These are phyloP conservation scores for Leucophenga maculata DNA, from an alignment of 2,888 invertebrate genomes.

Conservation along the genomic window DNA sequence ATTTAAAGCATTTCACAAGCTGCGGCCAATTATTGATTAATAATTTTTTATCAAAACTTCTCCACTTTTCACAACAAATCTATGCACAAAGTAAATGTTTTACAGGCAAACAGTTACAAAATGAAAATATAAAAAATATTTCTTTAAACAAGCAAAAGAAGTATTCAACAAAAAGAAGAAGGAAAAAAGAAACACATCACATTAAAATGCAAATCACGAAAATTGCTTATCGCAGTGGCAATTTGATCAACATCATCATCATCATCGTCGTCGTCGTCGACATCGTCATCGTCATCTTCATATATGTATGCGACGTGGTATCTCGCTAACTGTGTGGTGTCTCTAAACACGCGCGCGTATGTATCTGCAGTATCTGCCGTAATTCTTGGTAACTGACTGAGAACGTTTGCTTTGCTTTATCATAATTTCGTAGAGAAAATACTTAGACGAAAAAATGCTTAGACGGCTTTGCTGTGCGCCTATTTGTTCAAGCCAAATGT, in stretches of 20 bases:
- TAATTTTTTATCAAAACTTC: no score
- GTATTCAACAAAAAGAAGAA: neutral
- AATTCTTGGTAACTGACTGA: constrained; percentile 17
- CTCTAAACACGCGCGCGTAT: neutral
- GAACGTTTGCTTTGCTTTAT: constrained; percentile 22
- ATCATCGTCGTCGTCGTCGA: neutral
- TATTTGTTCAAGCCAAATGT: constrained; percentile 2
- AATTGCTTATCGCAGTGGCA: constrained; percentile 32
- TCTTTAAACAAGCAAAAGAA: constrained; percentile 12
- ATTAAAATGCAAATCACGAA: constrained; percentile 34
- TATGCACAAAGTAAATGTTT: constrained; percentile 57
- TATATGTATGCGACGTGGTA: neutral
- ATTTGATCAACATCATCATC: constrained; percentile 27
- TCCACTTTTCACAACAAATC: no score
- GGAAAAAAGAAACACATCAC: constrained; percentile 2
- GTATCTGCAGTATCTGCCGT: neutral
- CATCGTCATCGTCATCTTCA: neutral
- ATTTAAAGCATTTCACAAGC: no score
- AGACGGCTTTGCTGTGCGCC: neutral
- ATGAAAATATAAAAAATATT: constrained; percentile 30
- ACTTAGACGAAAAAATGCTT: neutral
- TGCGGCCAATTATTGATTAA: no score
- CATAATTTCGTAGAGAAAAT: neutral
- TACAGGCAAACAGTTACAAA: constrained; percentile 57
- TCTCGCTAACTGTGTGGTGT: neutral